Evolutionary conservation across 2,888 invertebrate species (phyloP).

Genomic region (Ophraella communa): DNA sequence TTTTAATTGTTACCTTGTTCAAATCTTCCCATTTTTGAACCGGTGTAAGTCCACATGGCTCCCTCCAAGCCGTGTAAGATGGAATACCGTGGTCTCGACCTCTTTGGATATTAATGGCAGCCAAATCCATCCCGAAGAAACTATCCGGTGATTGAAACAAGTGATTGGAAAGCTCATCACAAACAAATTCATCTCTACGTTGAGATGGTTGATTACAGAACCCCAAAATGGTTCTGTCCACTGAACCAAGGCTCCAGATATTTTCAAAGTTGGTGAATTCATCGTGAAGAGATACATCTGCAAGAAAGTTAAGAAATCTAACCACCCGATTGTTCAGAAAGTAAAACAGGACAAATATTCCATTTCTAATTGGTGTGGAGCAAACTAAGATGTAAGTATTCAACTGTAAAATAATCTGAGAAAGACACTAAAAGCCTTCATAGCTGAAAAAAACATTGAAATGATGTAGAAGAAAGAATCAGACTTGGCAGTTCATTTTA

Average conservation of each 20-base stretch:
- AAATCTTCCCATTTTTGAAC: constrained; percentile 75
- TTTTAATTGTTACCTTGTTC: constrained; percentile 67
- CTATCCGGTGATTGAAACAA: constrained; percentile 77
- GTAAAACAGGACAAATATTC: too few relatives aligned
- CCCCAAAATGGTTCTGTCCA: constrained; percentile 80
- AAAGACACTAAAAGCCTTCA: too few relatives aligned
- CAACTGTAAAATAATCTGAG: too few relatives aligned
- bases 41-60: constrained; percentile 76
- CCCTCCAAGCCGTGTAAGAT: constrained; percentile 79
- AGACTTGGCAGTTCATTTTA: too few relatives aligned
- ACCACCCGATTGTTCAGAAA: too few relatives aligned
- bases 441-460: too few relatives aligned
- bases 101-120: constrained; percentile 86
- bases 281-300: constrained; percentile 82
- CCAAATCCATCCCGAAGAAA: constrained; percentile 83
- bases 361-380: too few relatives aligned
- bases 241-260: constrained; percentile 79
- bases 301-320: too few relatives aligned
- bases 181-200: constrained; percentile 81
- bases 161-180: constrained; percentile 81
- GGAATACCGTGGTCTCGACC: constrained; percentile 88
- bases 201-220: constrained; percentile 79
- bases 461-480: too few relatives aligned
- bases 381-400: too few relatives aligned
- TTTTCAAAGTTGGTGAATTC: constrained; percentile 74